Percentiles rank a stretch among this genome's conserved stretches.
phyloP scores from a whole-genome alignment of 37 sponge, comb jelly and placozoan species.

The Halisarca cf. caerulea region DNA sequence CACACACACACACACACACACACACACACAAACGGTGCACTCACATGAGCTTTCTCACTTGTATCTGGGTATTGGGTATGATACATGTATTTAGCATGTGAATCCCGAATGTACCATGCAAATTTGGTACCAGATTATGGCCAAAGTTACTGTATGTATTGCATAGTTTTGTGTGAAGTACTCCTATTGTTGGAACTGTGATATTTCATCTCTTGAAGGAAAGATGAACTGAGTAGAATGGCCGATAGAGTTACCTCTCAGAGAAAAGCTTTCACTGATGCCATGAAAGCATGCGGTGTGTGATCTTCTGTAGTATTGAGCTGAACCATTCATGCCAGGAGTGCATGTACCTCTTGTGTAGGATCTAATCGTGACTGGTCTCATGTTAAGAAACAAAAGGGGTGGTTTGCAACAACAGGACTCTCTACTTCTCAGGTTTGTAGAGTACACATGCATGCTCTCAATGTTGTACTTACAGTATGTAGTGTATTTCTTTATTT shows the following conservation, averaged over 20 bases:
- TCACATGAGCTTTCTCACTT: too few relatives aligned
- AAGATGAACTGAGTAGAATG: slow-evolving; percentile 60
- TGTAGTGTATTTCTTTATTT: too few relatives aligned
- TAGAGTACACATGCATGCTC: too few relatives aligned
- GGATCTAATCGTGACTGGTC: slow-evolving; percentile 25
- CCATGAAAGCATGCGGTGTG: slow-evolving; percentile 31
- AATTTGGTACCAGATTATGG: too few relatives aligned
- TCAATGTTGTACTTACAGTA: too few relatives aligned
- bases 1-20: too few relatives aligned
- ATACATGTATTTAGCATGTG: too few relatives aligned
- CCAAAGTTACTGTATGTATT: too few relatives aligned
- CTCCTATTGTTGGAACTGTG: neutral
- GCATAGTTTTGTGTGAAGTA: neutral
- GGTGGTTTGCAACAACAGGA: slow-evolving; percentile 37
- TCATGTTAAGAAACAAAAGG: slow-evolving; percentile 21
- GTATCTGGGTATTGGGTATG: too few relatives aligned
- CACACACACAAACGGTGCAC: too few relatives aligned
- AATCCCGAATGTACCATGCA: too few relatives aligned
- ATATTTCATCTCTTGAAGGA: neutral
- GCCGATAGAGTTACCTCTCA: slow-evolving; percentile 57
- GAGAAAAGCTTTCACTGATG: slow-evolving; percentile 39
- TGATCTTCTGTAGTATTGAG: neutral
- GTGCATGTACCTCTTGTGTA: slow-evolving; percentile 5
- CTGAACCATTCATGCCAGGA: neutral
- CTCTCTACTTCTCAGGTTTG: slow-evolving; percentile 22